Base-by-base conservation (phyloP, 1,140 invertebrate species). In the Dinothrombium tinctorium region DNA sequence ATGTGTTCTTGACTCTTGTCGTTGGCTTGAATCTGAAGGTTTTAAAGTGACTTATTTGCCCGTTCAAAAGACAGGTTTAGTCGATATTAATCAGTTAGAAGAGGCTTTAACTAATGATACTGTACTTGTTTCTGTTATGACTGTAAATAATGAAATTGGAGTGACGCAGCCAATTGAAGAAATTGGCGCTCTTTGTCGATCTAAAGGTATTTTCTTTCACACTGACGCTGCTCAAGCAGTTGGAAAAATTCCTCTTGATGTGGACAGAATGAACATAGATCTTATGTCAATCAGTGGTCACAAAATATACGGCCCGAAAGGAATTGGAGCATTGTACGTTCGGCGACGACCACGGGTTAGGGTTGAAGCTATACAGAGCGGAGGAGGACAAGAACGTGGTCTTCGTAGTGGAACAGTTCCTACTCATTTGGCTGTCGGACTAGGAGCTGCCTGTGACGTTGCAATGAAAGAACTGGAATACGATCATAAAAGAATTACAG, bases 121-220 rank as follows among this genome's bases (percentile, higher is more conserved):
- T 11, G 72, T 74, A 24, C 57, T 99, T 2, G 84, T 98, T 2
- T 95, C 92, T 19, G 68, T 99, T 25, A 99, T 99, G 94, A 69
- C 74, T 12, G 78, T 99, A 0, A 98, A 99, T 64, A 99, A 99
- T 71, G 94, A 99, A 66, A 99, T 99, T 56, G 94, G 87, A 38
- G 87, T 99, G 0, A 71, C 67, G 53, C 94, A 99, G 59, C 90
- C 90, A 12, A 66, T 99, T 21, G 58, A 68, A 48, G 81, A 95
- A 56, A 96, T 98, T 47, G 90, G 62, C 32, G 50, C 51, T 40
- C 19, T 74, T 8, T 78, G 74, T 50, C 65, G 71, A 41, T 54
- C 62, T 24, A 72, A 67, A 47, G 76, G 77, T 50, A 62, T 81
- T 1, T 96, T 95, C 55, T 95, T 99, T 51, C 94, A 99, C 56